A percentile compares a stretch with the other conserved stretches of the same genome.
Evolutionary conservation across 2,113 vertebrate genomes (phyloP).

Genomic region (Syngnathoides biaculeatus): DNA sequence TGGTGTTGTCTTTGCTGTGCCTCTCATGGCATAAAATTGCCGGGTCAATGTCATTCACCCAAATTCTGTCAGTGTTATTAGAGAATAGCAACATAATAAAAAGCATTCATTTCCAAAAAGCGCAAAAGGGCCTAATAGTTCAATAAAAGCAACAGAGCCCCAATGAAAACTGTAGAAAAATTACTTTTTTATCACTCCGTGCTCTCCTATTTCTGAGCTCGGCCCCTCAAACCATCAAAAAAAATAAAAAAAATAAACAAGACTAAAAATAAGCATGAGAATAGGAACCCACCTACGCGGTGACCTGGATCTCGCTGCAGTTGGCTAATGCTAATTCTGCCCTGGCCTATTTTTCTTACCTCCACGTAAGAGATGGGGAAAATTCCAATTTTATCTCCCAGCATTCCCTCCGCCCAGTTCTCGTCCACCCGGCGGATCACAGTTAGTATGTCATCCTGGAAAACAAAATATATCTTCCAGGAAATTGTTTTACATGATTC

Average conservation of each 20-base stretch:
- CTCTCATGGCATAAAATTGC: too few species aligned
- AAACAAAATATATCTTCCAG: slow-evolving; percentile 7
- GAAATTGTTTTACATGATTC: background rate
- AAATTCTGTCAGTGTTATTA: too few species aligned
- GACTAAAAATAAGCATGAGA: background rate
- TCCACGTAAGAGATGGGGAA: slow-evolving; percentile 98
- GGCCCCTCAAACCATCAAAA: background rate
- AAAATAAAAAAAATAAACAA: background rate
- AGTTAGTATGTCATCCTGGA: slow-evolving; percentile 92
- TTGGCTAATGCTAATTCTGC: background rate
- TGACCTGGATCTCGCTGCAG: background rate
- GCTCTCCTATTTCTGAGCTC: background rate
- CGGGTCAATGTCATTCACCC: too few species aligned
- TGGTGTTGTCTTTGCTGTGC: too few species aligned
- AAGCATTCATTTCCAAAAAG: too few species aligned
- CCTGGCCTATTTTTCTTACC: slow-evolving; percentile 71
- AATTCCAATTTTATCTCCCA: slow-evolving; percentile 98
- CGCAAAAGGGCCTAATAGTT: too few species aligned
- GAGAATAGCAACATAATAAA: too few species aligned
- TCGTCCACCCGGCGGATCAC: slow-evolving; percentile 98
- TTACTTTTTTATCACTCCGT: background rate
- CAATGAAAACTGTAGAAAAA: background rate
- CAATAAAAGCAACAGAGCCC: background rate
- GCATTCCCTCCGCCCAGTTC: slow-evolving; percentile 99
- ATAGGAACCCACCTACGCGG: background rate